Evolutionary conservation across 2,797 vertebrate species (phyloP).

Genomic region (Sebastes miniatus): DNA sequence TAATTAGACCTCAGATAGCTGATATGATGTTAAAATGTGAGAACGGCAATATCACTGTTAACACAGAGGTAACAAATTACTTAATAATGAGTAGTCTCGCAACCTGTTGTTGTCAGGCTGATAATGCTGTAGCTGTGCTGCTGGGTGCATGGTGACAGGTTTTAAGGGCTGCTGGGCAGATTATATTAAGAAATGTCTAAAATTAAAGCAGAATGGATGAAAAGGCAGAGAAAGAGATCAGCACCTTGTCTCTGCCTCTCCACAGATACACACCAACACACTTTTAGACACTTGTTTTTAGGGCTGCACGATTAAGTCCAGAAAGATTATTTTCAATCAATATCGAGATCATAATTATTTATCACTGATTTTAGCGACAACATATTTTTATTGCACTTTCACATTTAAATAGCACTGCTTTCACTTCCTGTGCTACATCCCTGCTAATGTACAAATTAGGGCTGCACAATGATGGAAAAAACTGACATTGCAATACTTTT

Average conservation of each 20-base stretch:
- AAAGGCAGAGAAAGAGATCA: not conserved
- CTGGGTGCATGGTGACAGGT: not conserved
- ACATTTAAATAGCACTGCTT: no score
- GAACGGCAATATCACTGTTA: not conserved
- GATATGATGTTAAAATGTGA: not conserved
- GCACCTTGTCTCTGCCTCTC: not conserved
- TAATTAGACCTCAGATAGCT: not conserved
- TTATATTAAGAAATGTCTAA: constrained; percentile 1
- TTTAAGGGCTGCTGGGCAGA: not conserved
- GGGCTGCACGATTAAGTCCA: no score
- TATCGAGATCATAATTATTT: no score
- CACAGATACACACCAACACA: not conserved
- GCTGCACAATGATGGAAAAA: no score
- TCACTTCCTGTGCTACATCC: no score
- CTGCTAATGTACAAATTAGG: no score
- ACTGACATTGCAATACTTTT: no score
- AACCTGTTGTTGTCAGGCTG: constrained; percentile 27
- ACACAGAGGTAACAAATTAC: not conserved
- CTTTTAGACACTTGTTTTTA: not conserved
- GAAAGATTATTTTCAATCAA: no score
- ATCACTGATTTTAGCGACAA: no score
- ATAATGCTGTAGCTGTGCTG: constrained; percentile 9
- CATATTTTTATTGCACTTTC: no score
- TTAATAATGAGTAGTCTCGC: constrained; percentile 19
- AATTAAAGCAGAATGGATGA: not conserved